phyloP scores from a whole-genome alignment of 2,888 invertebrate genomes.

The Hypolimnas misippus region DNA sequence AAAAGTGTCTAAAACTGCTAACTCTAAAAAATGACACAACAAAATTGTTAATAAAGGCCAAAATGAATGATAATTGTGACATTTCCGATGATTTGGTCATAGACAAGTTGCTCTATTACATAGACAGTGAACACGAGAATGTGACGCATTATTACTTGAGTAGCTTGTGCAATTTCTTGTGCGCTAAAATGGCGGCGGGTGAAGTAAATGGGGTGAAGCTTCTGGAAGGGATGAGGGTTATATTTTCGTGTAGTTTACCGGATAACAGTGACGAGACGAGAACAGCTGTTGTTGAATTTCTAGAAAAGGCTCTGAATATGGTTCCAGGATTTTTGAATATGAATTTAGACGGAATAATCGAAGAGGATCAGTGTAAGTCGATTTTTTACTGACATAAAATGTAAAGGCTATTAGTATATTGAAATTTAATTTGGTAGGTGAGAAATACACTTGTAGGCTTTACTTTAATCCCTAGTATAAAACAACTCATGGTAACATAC shows the following conservation, averaged over 20 bases:
- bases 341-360: slow-evolving; percentile 41
- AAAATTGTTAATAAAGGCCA: slow-evolving; percentile 49
- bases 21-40: slow-evolving; percentile 58
- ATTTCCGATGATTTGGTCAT: slow-evolving; percentile 50
- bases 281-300: slow-evolving; percentile 55
- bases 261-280: slow-evolving; percentile 58
- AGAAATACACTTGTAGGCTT: no score
- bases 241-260: slow-evolving; percentile 59
- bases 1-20: slow-evolving; percentile 63
- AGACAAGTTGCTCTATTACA: slow-evolving; percentile 51
- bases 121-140: slow-evolving; percentile 61
- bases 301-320: slow-evolving; percentile 51
- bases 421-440: no score
- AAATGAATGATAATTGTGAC: slow-evolving; percentile 40
- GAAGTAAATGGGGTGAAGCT: slow-evolving; percentile 39
- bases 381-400: not conserved
- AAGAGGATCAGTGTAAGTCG: slow-evolving; percentile 53
- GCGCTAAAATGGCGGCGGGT: slow-evolving; percentile 43
- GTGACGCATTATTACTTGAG: slow-evolving; percentile 64
- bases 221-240: slow-evolving; percentile 53
- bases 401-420: no score
- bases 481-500: no score
- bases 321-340: slow-evolving; percentile 43
- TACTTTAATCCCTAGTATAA: no score
- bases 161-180: slow-evolving; percentile 56